Conservation (phyloP, 2,888 invertebrate species). For the Ichneumoninae sp. region DNA sequence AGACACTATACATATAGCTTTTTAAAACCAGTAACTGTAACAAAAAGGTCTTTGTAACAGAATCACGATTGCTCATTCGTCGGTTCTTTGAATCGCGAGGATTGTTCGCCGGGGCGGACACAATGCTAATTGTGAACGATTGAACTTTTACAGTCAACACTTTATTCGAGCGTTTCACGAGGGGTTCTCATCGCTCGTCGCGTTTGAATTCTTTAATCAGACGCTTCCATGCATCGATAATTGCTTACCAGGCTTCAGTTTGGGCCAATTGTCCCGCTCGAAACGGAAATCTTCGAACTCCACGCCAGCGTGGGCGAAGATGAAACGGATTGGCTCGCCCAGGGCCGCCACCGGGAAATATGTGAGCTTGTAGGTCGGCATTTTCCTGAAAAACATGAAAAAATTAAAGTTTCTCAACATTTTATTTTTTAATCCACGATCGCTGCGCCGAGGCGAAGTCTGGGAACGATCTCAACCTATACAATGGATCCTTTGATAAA, state of each 20-base stretch:
- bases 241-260: slow-evolving; percentile 74
- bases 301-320: slow-evolving; percentile 81
- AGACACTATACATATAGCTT: neutral
- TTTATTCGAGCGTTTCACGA: slow-evolving; percentile 3
- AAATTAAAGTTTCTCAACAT: too few species aligned
- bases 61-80: slow-evolving; percentile 50
- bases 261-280: slow-evolving; percentile 77
- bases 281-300: slow-evolving; percentile 84
- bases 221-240: neutral
- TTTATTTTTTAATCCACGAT: too few species aligned
- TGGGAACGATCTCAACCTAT: too few species aligned
- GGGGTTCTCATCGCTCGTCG: neutral
- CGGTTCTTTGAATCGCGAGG: slow-evolving; percentile 49
- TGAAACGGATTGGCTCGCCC: slow-evolving; percentile 82
- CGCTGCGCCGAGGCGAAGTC: too few species aligned
- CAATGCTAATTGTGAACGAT: slow-evolving; percentile 48
- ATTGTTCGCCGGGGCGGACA: slow-evolving; percentile 42
- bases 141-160: neutral
- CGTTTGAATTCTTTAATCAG: neutral
- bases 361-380: slow-evolving; percentile 82
- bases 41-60: neutral
- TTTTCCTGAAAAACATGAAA: slow-evolving; percentile 50
- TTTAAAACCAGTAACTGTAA: neutral
- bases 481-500: too few species aligned
- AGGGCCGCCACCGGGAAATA: slow-evolving; percentile 84